Conservation (phyloP, 2,888 invertebrate species). For the Lithophane leautieri region DNA sequence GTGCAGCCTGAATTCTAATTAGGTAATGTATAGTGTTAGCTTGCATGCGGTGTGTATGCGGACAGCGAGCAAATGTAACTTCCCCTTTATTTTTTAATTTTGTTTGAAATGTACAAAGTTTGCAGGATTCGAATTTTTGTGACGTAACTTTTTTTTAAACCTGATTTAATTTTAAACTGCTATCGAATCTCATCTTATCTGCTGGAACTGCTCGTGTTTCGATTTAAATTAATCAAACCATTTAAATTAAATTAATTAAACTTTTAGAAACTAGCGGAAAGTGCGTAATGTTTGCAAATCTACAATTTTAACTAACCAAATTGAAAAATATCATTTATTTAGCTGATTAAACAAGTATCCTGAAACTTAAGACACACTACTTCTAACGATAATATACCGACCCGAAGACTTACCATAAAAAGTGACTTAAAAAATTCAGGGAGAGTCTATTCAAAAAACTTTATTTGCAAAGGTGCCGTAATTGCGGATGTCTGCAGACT, state of each 20-base stretch:
- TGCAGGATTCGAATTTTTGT: neutral
- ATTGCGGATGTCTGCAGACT: slow-evolving; percentile 60
- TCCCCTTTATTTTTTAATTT: slow-evolving; percentile 17
- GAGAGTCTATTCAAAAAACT: slow-evolving; percentile 31
- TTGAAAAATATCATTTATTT: neutral
- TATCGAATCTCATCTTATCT: neutral
- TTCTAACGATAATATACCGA: slow-evolving; percentile 14
- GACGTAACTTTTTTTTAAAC: neutral
- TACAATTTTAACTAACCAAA: neutral
- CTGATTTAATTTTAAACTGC: neutral
- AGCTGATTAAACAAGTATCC: neutral
- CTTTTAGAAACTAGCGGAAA: neutral
- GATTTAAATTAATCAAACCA: neutral
- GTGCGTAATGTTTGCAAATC: too few species aligned
- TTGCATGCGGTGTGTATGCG: slow-evolving; percentile 46
- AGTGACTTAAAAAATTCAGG: slow-evolving; percentile 5
- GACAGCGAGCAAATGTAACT: slow-evolving; percentile 35
- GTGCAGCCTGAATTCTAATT: slow-evolving; percentile 58
- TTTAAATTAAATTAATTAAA: neutral
- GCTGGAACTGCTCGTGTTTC: neutral
- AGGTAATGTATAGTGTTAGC: slow-evolving; percentile 56
- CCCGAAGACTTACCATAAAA: slow-evolving; percentile 16
- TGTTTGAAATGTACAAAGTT: neutral
- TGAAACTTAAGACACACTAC: neutral
- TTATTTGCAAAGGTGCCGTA: slow-evolving; percentile 58